Evolutionary conservation across 2,113 vertebrate genomes (phyloP).

Genomic region (Upupa epops): DNA sequence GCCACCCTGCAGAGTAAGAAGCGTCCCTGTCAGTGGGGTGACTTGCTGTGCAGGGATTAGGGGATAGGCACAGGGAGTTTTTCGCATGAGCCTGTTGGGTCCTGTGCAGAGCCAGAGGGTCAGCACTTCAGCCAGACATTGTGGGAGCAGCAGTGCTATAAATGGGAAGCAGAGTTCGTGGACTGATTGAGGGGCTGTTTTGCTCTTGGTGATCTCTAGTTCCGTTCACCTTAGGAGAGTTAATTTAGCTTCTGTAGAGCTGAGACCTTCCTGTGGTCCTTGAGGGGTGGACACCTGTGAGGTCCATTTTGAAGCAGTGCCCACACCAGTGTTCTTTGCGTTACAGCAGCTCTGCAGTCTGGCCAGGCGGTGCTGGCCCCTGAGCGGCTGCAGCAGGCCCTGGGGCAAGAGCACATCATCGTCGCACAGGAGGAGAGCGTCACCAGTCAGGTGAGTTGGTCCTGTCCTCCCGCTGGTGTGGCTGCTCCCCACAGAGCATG

Average conservation of each 20-base stretch:
- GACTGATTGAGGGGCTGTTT: neutral
- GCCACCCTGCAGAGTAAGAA: slow-evolving; percentile 87
- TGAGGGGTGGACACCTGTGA: fast-evolving
- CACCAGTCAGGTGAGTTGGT: slow-evolving; percentile 81
- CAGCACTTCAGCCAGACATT: neutral
- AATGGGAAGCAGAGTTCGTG: neutral
- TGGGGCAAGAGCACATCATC: slow-evolving; percentile 92
- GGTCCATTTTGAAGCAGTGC: fast-evolving
- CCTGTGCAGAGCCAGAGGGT: fast-evolving
- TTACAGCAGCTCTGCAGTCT: slow-evolving; percentile 81
- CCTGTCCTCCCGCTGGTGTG: neutral
- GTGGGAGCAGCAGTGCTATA: neutral
- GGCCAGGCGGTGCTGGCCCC: slow-evolving; percentile 84
- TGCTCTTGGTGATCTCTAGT: neutral
- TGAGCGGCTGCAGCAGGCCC: slow-evolving; percentile 83
- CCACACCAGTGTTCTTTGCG: fast-evolving
- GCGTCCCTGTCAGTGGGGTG: neutral
- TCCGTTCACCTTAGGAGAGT: neutral
- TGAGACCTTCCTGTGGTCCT: neutral
- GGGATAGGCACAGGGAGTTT: fast-evolving
- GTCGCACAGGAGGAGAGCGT: slow-evolving; percentile 89
- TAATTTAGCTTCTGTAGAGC: neutral
- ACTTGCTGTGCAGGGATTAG: neutral
- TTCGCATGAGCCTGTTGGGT: neutral
- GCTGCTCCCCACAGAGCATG: neutral